Conservation (phyloP, 2,888 invertebrate species). For the Lomographa bimaculata region DNA sequence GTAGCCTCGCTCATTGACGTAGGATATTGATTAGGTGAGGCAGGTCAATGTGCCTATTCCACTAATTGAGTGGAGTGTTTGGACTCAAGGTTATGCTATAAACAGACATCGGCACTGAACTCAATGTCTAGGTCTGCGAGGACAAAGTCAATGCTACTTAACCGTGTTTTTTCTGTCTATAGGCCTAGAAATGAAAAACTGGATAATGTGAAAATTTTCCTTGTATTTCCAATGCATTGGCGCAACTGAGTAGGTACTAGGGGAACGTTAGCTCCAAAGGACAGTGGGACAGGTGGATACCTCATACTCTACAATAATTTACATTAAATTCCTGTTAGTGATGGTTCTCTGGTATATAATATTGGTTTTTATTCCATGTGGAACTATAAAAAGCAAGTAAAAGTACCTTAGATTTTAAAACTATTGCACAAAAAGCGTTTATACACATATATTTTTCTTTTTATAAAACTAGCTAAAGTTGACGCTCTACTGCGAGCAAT, state of each 20-base stretch:
- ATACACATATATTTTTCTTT: conserved; percentile 25
- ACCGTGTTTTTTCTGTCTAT: conserved; percentile 17
- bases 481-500: conserved; percentile 19
- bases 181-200: conserved; percentile 66
- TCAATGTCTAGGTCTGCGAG: conserved; percentile 39
- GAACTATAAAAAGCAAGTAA: conserved; percentile 25
- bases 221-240: conserved; percentile 74
- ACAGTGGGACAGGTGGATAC: conserved; percentile 42
- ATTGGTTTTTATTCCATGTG: conserved; percentile 27
- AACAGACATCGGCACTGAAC: conserved; percentile 23
- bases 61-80: conserved; percentile 17
- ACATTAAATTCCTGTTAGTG: conserved; percentile 27
- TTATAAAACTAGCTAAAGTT: conserved; percentile 27
- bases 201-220: conserved; percentile 71
- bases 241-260: conserved; percentile 58
- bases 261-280: conserved; percentile 53
- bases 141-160: conserved; percentile 19
- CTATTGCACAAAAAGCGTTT: conserved; percentile 27
- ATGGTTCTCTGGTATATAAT: conserved; percentile 22
- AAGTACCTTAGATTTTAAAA: conserved; percentile 25
- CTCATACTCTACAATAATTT: conserved; percentile 27
- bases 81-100: conserved; percentile 28
- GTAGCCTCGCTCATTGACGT: conserved; percentile 40
- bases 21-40: conserved; percentile 49
- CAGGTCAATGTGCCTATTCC: conserved; percentile 43